These are phyloP conservation scores for Trichosurus vulpecula DNA, from an alignment of 2,797 vertebrate genomes.

Conservation along the genomic window DNA sequence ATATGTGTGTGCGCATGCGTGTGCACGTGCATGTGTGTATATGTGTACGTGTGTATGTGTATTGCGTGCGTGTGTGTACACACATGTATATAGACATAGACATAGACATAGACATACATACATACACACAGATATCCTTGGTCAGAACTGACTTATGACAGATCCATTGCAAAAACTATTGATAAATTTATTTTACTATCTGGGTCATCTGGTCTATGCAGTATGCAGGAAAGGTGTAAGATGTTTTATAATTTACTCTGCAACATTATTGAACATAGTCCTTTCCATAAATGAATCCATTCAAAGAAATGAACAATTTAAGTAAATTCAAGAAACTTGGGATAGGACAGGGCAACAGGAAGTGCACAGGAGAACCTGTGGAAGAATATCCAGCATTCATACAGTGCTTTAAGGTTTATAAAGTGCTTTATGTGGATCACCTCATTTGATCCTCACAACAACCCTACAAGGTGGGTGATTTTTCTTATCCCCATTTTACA, in stretches of 20 bases:
- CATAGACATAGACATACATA: no score
- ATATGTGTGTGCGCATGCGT: no score
- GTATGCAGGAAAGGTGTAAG: not conserved
- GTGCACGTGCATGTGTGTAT: no score
- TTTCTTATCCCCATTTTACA: not conserved
- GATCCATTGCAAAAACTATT: not conserved
- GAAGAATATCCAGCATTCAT: no score
- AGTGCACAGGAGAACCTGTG: not conserved
- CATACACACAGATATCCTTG: not conserved
- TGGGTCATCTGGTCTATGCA: not conserved
- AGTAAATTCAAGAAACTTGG: not conserved
- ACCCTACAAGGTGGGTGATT: not conserved
- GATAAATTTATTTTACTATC: not conserved
- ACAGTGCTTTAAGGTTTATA: not conserved
- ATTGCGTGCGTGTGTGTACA: no score
- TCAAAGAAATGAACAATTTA: not conserved
- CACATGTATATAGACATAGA: no score
- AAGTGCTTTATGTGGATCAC: no score
- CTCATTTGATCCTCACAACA: not conserved
- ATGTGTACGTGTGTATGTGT: no score
- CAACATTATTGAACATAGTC: not conserved
- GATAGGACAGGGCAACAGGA: not conserved
- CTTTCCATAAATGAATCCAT: not conserved
- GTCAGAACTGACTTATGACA: not conserved
- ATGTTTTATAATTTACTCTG: not conserved